Base-by-base conservation (phyloP, 2,888 invertebrate species). In the Thereva unica region DNA sequence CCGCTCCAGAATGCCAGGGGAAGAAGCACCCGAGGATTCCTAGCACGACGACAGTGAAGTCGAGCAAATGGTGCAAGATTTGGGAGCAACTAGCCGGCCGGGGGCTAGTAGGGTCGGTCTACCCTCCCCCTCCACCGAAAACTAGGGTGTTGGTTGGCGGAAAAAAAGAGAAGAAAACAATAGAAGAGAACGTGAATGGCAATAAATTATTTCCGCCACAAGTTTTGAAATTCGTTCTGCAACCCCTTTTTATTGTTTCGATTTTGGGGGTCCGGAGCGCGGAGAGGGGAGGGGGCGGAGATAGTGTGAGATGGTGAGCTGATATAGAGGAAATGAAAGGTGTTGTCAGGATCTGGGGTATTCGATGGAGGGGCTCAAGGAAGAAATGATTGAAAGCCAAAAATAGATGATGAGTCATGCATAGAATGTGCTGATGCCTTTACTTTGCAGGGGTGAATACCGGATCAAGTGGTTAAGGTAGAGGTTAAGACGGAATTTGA, bases 201-300 rank as follows among this genome's bases (percentile, higher is more conserved):
- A 68, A 68, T 68, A 68, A 66, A 66, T 68, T 68, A 64, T 68
- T 68, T 68, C 68, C 66, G 66, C 66, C 66, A 66, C 68, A 68
- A 68, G 56, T 63, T 68, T 68, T 66, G 65, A 68, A 66, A 66
- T 64, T 68, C 57, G 63, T 52, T 64, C 63, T 68, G 49, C 64
- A 66, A 66, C 63, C 55, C 47, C 50, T 41, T 40, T 53, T 64
- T 64, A 61, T 61, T 61, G 61, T 50, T 61, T 61, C 61, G 50
- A 61, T 61, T 53, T 53, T 45, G 38, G 61, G 42, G 23, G 23
- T n/a, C n/a, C n/a, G 23, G 1, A 23, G 1, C 23, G 23, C 1
- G 23, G 23, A 23, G n/a, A n/a, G n/a, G n/a, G n/a, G n/a, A n/a
- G n/a, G 23, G 23, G 23, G 23, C 23, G 23, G 23, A 23, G 23